Evolutionary conservation across 1,140 invertebrate genomes (phyloP), one percentile per base, ranked within the genome.

Genomic region (Formica selysi): DNA sequence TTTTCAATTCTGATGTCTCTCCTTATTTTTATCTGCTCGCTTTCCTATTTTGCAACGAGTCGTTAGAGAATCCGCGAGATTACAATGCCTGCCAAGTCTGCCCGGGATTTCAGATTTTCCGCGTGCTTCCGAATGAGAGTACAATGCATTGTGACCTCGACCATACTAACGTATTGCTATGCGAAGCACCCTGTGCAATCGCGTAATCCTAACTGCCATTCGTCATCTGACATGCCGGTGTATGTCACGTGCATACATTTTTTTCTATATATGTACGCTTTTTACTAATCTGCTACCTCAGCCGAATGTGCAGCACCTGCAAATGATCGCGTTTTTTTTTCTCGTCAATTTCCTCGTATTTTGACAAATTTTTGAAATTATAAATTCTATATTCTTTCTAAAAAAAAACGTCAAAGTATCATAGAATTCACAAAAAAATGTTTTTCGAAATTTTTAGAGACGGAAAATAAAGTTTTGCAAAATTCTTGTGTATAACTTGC

Each of bases 1-100:
- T 71, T 71, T 51, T 11, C 26, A 26, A 70, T 57, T 68, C 22
- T 41, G 29, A 59, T 22, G n/a, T 26, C 16, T 10, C 51, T 70
- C 36, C 38, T 32, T 54, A 71, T 59, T 71, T 81, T 16, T 44
- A 67, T 67, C 65, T 71, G 32, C 7, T 54, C 51, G 29, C 51
- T 57, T 54, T 22, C 57, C 36, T 71, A 64, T 81, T 81, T 81
- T 71, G 19, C 36, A 59, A 81, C 19, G 48, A 68, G 32, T 79
- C 44, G 1, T n/a, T 51, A 54, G 22, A 26, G 48, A 80, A 65
- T 29, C 10, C 22, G 36, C 36, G 44, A 57, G 32, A 71, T 80
- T 16, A n/a, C 16, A 38, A 22, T 22, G 65, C 0, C 29, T 81
- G 78, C 78, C 78, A 81, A 81, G 65, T 81, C 22, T 32, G 78